Conservation (phyloP, 2,888 invertebrate genomes). For the Andricus curvator region DNA sequence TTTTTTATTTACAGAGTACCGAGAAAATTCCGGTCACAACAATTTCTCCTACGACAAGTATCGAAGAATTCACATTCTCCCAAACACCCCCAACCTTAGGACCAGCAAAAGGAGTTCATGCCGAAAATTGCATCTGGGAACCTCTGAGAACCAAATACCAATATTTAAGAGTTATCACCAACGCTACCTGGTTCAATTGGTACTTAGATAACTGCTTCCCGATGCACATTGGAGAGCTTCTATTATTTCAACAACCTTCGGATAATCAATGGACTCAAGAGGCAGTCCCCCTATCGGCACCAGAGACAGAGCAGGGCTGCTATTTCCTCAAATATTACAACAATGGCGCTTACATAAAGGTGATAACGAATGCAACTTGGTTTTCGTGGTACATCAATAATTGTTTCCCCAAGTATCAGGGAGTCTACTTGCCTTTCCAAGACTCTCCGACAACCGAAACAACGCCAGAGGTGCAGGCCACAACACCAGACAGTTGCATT, state of each 20-base stretch:
- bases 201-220: neutral
- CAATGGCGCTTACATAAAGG: neutral
- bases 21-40: neutral
- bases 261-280: neutral
- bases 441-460: neutral
- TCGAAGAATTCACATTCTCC: neutral
- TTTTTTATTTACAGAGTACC: neutral
- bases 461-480: neutral
- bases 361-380: neutral
- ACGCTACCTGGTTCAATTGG: neutral
- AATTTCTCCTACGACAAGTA: neutral
- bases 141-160: neutral
- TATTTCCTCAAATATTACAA: neutral
- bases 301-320: neutral
- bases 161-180: neutral
- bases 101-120: neutral
- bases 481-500: neutral
- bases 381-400: neutral
- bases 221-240: neutral
- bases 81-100: neutral
- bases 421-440: neutral
- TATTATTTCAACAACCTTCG: neutral
- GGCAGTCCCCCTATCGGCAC: neutral
- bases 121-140: constrained; percentile 3
- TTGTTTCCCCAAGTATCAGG: neutral